phyloP scores from a whole-genome alignment of 2,797 vertebrate species.

The Molothrus ater region DNA sequence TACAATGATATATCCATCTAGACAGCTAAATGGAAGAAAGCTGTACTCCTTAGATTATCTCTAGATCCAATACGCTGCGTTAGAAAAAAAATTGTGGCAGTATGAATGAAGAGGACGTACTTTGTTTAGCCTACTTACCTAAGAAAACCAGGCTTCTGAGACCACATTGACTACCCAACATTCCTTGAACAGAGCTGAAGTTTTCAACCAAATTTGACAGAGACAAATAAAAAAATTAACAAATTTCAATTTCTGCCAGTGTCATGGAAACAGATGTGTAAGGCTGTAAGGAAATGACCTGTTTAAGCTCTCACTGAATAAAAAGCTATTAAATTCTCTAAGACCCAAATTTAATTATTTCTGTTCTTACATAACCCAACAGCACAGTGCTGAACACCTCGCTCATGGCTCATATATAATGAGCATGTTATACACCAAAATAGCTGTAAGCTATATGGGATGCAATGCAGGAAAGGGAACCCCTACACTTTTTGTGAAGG shows the following conservation, averaged over 20 bases:
- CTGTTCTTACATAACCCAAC: conserved; percentile 13
- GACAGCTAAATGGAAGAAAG: neutral
- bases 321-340: neutral
- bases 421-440: neutral
- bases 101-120: neutral
- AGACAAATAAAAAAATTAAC: neutral
- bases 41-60: neutral
- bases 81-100: neutral
- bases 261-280: conserved; percentile 15
- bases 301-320: neutral
- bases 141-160: conserved; percentile 4
- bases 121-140: conserved; percentile 1
- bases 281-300: neutral
- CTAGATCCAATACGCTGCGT: neutral
- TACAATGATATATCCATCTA: neutral
- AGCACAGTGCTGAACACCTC: neutral
- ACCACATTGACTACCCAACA: neutral
- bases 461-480: neutral
- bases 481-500: neutral
- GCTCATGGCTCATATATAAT: neutral
- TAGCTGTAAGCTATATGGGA: neutral
- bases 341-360: neutral
- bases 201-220: conserved; percentile 20
- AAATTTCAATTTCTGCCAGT: neutral
- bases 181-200: neutral